Evolutionary conservation across 2,888 invertebrate species (phyloP), one percentile per base, ranked within the genome.

Genomic region (Pinctada fucata): DNA sequence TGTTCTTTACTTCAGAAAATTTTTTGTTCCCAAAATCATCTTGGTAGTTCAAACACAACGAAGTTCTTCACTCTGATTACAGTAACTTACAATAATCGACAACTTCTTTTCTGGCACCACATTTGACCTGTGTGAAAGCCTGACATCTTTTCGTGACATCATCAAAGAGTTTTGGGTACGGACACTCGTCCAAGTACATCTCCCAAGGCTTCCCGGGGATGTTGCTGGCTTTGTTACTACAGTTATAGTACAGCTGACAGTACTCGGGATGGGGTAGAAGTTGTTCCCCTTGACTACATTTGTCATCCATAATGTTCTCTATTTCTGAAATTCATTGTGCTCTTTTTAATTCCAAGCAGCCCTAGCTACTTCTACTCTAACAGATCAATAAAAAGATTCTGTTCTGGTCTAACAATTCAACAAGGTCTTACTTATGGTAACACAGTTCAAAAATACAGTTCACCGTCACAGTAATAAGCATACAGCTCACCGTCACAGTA

Each of bases 181-280:
- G 74, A 50, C 74, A 74, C 31, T 74, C 74, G 51, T 74, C 74
- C 63, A 74, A n/a, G 48, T 63, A 65, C 51, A 66, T 65, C 13
- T 74, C 74, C 51, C 49, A 2, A n/a, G 74, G 65, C 8, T 51
- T 74, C n/a, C 49, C 16, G 8, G 74, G 74, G 5, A 74, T 66
- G 31, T 74, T 74, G 16, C 66, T 31, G 13, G 48, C 2, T n/a
- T 48, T 48, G 16, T 48, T 31, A 65, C 74, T 74, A 10, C 74
- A 74, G 66, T 74, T 74, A 65, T 74, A 74, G 74, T 65, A 74
- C 4, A 74, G 74, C 50, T 74, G 74, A 50, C 74, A 74, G 45
- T 74, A 74, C 3, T 48, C 31, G 3, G 66, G 50, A 49, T 74
- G 74, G 50, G 74, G 51, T 3, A 74, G 8, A 65, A 74, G 5